phyloP scores from a whole-genome alignment of 2,797 vertebrate genomes.

The Arnoldichthys spilopterus region DNA sequence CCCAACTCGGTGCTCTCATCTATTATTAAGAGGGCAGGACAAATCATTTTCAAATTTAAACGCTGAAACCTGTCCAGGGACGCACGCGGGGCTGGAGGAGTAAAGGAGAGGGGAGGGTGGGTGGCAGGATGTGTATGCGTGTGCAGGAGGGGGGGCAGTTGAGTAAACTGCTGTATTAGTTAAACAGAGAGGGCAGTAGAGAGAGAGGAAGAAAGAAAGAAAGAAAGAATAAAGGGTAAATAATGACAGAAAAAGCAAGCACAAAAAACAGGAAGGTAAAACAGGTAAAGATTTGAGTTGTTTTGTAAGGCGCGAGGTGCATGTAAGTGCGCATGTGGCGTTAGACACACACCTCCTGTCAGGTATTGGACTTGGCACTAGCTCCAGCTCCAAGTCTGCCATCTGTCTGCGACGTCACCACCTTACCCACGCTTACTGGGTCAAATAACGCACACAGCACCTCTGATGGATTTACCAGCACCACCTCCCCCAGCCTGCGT shows the following conservation, averaged over 20 bases:
- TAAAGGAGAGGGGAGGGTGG: conserved; percentile 62
- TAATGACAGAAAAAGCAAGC: not conserved
- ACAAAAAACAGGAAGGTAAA: not conserved
- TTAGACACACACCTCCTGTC: conserved; percentile 40
- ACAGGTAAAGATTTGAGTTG: not conserved
- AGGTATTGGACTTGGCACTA: conserved; percentile 29
- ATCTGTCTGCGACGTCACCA: conserved; percentile 42
- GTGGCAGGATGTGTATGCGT: conserved; percentile 33
- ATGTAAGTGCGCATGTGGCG: conserved; percentile 25
- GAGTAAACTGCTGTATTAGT: conserved; percentile 55
- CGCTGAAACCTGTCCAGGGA: conserved; percentile 89
- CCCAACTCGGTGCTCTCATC: conserved; percentile 91
- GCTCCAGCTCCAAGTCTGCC: conserved; percentile 39
- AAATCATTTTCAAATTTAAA: conserved; percentile 98
- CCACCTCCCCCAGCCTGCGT: conserved; percentile 43
- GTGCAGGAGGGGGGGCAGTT: conserved; percentile 56
- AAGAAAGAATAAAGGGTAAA: conserved; percentile 38
- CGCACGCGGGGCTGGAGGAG: conserved; percentile 67
- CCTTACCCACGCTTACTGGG: conserved; percentile 41
- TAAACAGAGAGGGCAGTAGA: conserved; percentile 45
- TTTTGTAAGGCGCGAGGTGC: not conserved
- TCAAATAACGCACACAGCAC: conserved; percentile 52
- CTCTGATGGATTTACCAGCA: conserved; percentile 44
- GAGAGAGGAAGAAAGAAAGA: not conserved
- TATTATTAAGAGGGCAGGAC: conserved; percentile 98